A percentile compares a stretch with the other conserved stretches of the same genome.
Conservation (phyloP, 2,888 invertebrate species). For the Morpho achilles region DNA sequence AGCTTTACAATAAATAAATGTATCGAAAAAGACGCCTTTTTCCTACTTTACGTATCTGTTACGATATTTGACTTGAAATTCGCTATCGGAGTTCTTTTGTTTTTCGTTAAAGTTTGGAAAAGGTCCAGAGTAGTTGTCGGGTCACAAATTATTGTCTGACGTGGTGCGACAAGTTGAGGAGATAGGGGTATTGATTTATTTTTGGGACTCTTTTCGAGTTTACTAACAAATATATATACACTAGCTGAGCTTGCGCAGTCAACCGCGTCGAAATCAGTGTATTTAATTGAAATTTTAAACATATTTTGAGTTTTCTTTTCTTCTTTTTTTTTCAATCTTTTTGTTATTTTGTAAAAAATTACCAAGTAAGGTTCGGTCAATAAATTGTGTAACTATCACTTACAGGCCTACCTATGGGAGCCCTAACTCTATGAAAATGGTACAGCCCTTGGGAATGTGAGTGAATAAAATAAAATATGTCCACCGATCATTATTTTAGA, state of each 20-base stretch:
- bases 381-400: no score
- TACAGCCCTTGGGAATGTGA: no score
- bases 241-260: no score
- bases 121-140: conserved; percentile 23
- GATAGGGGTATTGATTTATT: conserved; percentile 15
- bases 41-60: conserved; percentile 15
- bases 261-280: no score
- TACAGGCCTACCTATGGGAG: no score
- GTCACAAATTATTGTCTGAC: conserved; percentile 21
- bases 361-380: no score
- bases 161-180: conserved; percentile 20
- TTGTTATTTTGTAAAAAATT: no score
- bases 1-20: neutral
- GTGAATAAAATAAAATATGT: conserved; percentile 1
- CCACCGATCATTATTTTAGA: conserved; percentile 12
- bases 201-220: neutral
- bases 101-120: conserved; percentile 28
- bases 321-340: no score
- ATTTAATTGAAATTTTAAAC: no score
- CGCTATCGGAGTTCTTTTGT: conserved; percentile 28
- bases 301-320: no score
- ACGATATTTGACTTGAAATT: conserved; percentile 22
- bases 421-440: no score
- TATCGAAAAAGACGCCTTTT: conserved; percentile 13
- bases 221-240: no score